Base-by-base conservation (phyloP, 2,113 vertebrate genomes). In the Paedocypris sp. region DNA sequence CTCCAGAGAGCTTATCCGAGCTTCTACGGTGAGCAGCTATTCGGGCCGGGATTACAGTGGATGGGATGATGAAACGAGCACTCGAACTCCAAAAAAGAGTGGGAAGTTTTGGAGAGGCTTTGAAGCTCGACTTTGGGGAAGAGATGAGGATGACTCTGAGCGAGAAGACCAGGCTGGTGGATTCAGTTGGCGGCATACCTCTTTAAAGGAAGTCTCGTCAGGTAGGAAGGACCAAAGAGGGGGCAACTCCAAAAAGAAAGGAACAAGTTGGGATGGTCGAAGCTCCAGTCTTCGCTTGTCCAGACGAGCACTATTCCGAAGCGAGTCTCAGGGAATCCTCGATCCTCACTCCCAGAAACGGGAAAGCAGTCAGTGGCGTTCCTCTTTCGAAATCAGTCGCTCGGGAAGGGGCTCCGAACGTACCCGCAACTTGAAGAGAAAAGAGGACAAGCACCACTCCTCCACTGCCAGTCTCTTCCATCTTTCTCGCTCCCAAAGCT, bases 401-500 rank as follows among this genome's bases (percentile, higher is more conserved):
- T 66, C 75, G 1, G 66, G 72, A 10, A 60, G 66, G 51, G 70
- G 66, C 43, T 64, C 75, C 0, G 79, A 83, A 42, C 77, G 72
- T 4, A 50, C 67, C n/a, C 76, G 68, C 64, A 62, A 69, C 23
- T 70, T 83, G 22, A 75, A 75, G 33, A 69, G 73, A 10, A 82
- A 69, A 53, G 70, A 71, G 22, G 79, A 85, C 58, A 85, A 85
- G 59, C 79, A 75, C 13, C 75, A 82, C 22, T 85, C 83, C 15
- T 87, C 86, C 47, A 83, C 84, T 0, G 83, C 84, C 46, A 84
- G 84, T 18, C 85, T 86, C 19, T 82, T 84, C 25, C 82, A 86
- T 72, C 82, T 86, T 2, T 86, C 84, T 61, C 80, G 77, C n/a
- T 87, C 85, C 46, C 81, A 83, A 52, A 86, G 85, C 66, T 74